Evolutionary conservation across 2,888 invertebrate species (phyloP), one percentile per base, ranked within the genome.

Genomic region (Callinectes sapidus): DNA sequence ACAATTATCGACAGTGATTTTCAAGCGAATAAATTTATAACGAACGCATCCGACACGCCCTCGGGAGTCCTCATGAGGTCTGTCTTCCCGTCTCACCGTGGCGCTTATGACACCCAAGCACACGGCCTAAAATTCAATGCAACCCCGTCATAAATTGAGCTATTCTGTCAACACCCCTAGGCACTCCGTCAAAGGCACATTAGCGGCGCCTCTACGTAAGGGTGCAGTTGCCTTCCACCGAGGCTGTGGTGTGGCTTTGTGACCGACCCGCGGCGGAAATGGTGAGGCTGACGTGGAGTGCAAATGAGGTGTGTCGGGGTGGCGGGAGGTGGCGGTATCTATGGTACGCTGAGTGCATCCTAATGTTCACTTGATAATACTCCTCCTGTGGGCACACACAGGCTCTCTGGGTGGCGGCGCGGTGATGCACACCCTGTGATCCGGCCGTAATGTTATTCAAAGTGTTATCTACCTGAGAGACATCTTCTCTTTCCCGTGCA

Each of bases 1-100:
- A 92, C 90, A 92, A 92, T 92, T 92, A 92, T 92, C 92, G 81
- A 92, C 92, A 92, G 71, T 42, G 90, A 92, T 92, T 92, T 92
- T 42, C 87, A 92, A 87, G 92, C 87, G 90, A 90, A 92, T 90
- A 92, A 71, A 90, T 90, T 92, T 92, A 92, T 92, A 88, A 88
- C 90, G 86, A 86, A 81, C 87, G 92, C 92, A 92, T 92, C 92
- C 87, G 92, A 92, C 92, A 92, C 89, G 90, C 90, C 87, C 81
- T 48, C 42, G 23, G 66, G 42, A 14, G 86, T 48, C 39, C 77
- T 32, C 35, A n/a, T 48, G 90, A 14, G 71, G 71, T n/a, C 13
- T 10, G 2, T 71, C n/a, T 39, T 32, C 86, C 16, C n/a, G 32
- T 39, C 32, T 42, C 28, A 35, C 55, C 42, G 16, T 32, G 39